Evolutionary conservation across 1,140 invertebrate species (phyloP).

Genomic region (Achatina immaculata): DNA sequence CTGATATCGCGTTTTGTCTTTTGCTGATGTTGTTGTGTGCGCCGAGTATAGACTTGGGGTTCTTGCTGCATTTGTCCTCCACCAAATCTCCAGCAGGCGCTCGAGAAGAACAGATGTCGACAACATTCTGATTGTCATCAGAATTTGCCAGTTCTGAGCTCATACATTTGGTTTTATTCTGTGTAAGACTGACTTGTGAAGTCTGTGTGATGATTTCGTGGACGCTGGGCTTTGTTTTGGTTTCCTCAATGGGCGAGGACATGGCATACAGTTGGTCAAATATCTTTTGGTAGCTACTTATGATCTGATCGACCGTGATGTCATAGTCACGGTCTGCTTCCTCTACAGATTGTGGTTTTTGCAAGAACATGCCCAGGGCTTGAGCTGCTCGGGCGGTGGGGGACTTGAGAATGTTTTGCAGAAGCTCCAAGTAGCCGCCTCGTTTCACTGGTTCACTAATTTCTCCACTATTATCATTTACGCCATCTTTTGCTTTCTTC

Average conservation of each 20-base stretch:
- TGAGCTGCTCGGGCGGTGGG: conserved; percentile 18
- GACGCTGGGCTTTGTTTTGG: neutral
- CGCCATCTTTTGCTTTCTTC: too few relatives aligned
- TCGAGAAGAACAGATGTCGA: too few relatives aligned
- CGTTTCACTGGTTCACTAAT: neutral
- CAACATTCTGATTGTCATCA: too few relatives aligned
- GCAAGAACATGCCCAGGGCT: conserved; percentile 20
- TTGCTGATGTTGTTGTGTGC: too few relatives aligned
- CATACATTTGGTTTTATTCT: too few relatives aligned
- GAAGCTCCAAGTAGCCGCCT: neutral
- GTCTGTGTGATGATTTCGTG: neutral
- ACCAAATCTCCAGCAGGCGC: too few relatives aligned
- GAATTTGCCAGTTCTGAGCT: too few relatives aligned
- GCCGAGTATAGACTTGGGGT: too few relatives aligned
- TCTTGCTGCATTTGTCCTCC: too few relatives aligned
- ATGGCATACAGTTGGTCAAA: neutral
- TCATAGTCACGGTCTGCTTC: neutral
- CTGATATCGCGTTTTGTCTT: too few relatives aligned
- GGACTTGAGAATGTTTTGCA: conserved; percentile 28
- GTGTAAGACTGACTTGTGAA: neutral
- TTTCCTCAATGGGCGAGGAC: neutral
- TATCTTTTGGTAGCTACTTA: conserved; percentile 21
- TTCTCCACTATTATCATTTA: too few relatives aligned
- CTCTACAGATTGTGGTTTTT: conserved; percentile 1
- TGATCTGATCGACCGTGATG: conserved; percentile 29